Evolutionary conservation across 2,888 invertebrate species (phyloP).

Genomic region (Lordiphosa fenestrarum): DNA sequence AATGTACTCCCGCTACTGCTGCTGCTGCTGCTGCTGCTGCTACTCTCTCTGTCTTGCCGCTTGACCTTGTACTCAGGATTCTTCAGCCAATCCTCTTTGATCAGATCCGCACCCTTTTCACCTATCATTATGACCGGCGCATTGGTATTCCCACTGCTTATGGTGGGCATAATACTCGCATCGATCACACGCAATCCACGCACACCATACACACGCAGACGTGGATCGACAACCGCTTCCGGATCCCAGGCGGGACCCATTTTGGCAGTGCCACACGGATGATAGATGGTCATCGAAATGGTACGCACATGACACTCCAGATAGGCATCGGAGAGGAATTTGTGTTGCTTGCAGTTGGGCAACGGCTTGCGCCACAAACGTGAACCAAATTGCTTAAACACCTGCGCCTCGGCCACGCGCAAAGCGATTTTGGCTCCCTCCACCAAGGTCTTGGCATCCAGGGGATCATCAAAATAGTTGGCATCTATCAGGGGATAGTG

Average conservation of each 20-base stretch:
- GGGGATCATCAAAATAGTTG: conserved; percentile 92
- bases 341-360: conserved; percentile 88
- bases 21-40: conserved; percentile 37
- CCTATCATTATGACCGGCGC: conserved; percentile 96
- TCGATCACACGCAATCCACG: conserved; percentile 90
- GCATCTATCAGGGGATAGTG: conserved; percentile 94
- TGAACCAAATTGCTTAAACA: conserved; percentile 90
- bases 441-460: conserved; percentile 89
- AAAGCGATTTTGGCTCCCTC: conserved; percentile 91
- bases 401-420: conserved; percentile 86
- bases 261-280: conserved; percentile 93
- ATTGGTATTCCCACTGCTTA: conserved; percentile 93
- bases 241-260: conserved; percentile 91
- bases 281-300: conserved; percentile 94
- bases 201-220: conserved; percentile 88
- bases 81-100: conserved; percentile 90
- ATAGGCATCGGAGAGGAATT: conserved; percentile 89
- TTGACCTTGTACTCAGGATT: conserved; percentile 77
- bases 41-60: conserved; percentile 39
- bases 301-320: conserved; percentile 93
- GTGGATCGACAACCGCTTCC: conserved; percentile 90
- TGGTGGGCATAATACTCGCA: conserved; percentile 93
- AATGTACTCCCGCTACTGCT: conserved; percentile 23
- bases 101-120: conserved; percentile 92
- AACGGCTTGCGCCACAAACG: conserved; percentile 87